Evolutionary conservation across 2,113 vertebrate species (phyloP).

Genomic region (Actenoides lindsayi): DNA sequence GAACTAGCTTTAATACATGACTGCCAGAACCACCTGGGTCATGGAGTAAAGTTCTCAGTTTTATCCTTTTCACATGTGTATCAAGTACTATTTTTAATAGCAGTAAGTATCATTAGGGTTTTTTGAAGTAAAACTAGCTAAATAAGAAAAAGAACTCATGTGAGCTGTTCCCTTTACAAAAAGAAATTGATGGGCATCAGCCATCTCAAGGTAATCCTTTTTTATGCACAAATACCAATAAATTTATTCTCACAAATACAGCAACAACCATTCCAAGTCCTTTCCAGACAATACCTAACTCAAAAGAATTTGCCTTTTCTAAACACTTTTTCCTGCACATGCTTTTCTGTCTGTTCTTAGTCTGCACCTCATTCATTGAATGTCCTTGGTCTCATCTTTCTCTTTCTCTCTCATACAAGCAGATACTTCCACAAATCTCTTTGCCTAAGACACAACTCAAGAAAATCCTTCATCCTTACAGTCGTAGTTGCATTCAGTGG

Average conservation of each 20-base stretch:
- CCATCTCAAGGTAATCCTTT: neutral
- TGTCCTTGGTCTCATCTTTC: neutral
- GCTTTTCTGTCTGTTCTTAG: neutral
- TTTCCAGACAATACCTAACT: neutral
- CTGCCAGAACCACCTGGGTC: neutral
- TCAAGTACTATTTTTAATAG: neutral
- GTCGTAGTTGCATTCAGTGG: neutral
- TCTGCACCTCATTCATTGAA: neutral
- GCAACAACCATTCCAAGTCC: neutral
- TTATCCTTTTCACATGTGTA: neutral
- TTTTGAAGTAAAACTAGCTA: neutral
- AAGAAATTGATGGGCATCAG: neutral
- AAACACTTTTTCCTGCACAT: neutral
- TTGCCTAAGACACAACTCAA: neutral
- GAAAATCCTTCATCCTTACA: neutral
- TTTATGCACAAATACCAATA: neutral
- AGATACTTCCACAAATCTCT: neutral
- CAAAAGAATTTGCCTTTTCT: neutral
- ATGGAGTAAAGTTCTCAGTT: neutral
- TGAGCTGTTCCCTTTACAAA: neutral
- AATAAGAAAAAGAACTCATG: neutral
- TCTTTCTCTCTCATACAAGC: neutral
- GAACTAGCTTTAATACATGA: neutral
- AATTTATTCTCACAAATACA: neutral
- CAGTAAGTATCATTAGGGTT: neutral